These are phyloP conservation scores for Barbus barbus DNA, from an alignment of 2,113 vertebrate species.

Conservation along the genomic window DNA sequence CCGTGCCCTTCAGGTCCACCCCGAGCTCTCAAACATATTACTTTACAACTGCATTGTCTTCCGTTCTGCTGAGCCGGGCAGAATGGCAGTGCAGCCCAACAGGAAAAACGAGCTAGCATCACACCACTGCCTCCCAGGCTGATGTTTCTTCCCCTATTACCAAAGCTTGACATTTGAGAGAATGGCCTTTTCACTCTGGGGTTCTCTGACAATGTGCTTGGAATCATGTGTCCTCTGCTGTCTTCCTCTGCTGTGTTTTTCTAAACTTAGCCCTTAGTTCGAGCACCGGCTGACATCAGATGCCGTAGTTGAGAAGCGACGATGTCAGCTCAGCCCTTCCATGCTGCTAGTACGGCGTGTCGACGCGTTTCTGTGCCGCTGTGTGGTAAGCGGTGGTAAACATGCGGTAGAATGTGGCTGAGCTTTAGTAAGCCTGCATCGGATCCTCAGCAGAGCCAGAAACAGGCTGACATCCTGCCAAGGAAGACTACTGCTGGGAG, in stretches of 20 bases:
- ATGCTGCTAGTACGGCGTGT: not conserved
- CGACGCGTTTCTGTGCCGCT: constrained; percentile 28
- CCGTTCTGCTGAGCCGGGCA: constrained; percentile 52
- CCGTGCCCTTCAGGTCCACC: constrained; percentile 54
- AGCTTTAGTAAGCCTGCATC: constrained; percentile 47
- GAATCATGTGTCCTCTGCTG: constrained; percentile 49
- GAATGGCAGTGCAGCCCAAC: constrained; percentile 35
- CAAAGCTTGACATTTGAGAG: constrained; percentile 51
- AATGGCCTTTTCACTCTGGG: constrained; percentile 49
- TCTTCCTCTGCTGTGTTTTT: constrained; percentile 31
- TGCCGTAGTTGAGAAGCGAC: not conserved
- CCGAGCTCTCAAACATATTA: constrained; percentile 43
- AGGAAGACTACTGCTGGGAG: constrained; percentile 38
- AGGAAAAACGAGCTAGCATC: constrained; percentile 35
- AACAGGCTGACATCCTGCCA: constrained; percentile 52
- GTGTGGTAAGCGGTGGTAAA: constrained; percentile 46
- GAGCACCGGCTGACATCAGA: constrained; percentile 33
- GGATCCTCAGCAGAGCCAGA: constrained; percentile 40
- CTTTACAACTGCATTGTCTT: constrained; percentile 55
- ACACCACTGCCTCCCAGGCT: constrained; percentile 31
- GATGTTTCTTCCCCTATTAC: constrained; percentile 50
- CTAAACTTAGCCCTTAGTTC: constrained; percentile 36
- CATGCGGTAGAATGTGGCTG: constrained; percentile 40
- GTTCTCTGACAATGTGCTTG: constrained; percentile 44
- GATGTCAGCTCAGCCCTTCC: constrained; percentile 11